Conservation (phyloP, 1,140 invertebrate genomes). For the Calliopsis andreniformis region DNA sequence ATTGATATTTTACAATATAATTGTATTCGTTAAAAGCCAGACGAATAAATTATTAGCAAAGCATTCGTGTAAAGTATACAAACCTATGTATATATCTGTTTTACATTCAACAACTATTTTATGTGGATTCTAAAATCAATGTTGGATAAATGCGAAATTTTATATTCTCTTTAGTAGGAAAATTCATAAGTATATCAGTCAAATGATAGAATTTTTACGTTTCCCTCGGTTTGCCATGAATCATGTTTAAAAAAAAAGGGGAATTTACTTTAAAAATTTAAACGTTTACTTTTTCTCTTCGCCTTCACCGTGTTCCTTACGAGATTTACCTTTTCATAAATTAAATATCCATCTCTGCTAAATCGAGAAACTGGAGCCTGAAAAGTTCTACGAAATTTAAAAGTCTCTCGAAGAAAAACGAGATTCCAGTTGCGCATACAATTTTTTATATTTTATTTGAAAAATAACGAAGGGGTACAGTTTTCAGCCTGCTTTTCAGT, state of each 20-base stretch:
- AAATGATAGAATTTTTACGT: background rate
- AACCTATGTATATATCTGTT: no score
- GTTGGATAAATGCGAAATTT: background rate
- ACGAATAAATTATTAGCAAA: no score
- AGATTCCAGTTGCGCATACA: background rate
- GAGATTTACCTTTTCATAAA: slow-evolving; percentile 10
- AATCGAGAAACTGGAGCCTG: slow-evolving; percentile 3
- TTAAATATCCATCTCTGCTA: slow-evolving; percentile 28
- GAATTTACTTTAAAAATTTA: slow-evolving; percentile 1
- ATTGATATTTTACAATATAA: no score
- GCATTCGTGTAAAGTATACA: no score
- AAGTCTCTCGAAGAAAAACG: background rate
- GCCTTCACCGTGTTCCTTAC: background rate
- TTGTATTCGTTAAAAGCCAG: no score
- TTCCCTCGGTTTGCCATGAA: background rate
- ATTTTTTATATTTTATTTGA: background rate
- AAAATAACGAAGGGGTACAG: background rate
- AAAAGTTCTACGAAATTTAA: slow-evolving; percentile 1
- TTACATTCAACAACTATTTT: background rate
- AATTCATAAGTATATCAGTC: background rate
- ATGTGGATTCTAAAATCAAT: background rate
- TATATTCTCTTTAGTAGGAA: background rate
- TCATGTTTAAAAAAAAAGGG: background rate
- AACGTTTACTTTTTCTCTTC: background rate
- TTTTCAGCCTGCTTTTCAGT: background rate